Percentiles rank a stretch among this genome's conserved stretches.
Evolutionary conservation across 2,113 vertebrate species (phyloP).

Genomic region (Leptobrachium leishanense): DNA sequence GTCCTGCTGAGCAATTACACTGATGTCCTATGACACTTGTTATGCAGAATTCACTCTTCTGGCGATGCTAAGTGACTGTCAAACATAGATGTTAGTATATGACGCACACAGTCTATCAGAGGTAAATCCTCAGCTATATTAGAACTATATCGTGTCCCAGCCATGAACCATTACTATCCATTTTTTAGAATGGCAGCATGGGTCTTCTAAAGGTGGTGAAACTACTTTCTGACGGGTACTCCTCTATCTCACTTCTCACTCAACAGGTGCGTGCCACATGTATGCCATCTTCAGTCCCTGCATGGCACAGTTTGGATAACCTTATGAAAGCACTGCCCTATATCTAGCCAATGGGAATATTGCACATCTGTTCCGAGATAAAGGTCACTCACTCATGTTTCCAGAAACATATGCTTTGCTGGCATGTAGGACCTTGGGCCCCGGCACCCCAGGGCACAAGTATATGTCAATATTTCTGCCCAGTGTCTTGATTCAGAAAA

Average conservation of each 20-base stretch:
- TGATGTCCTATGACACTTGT: constrained; percentile 26
- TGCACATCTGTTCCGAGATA: constrained; percentile 36
- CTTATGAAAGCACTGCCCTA: constrained; percentile 24
- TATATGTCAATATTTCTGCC: constrained; percentile 1
- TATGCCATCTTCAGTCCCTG: constrained; percentile 13
- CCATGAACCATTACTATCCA: no score
- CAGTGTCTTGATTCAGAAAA: neutral
- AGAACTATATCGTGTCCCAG: no score
- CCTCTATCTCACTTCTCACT: neutral
- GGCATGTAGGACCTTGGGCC: constrained; percentile 21
- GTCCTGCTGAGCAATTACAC: constrained; percentile 11
- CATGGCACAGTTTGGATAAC: constrained; percentile 18
- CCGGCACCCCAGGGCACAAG: constrained; percentile 15
- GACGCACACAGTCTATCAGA: no score
- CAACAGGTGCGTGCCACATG: constrained; percentile 10
- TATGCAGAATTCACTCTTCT: constrained; percentile 10
- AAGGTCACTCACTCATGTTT: constrained; percentile 30
- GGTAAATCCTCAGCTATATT: no score
- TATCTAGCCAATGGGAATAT: constrained; percentile 17
- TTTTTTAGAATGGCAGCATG: no score
- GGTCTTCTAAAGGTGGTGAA: no score
- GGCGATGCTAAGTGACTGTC: neutral
- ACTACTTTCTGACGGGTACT: no score
- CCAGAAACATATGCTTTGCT: constrained; percentile 41
- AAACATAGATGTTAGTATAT: neutral